phyloP scores from a whole-genome alignment of 1,140 invertebrate genomes.

The Neotoxoptera formosana region DNA sequence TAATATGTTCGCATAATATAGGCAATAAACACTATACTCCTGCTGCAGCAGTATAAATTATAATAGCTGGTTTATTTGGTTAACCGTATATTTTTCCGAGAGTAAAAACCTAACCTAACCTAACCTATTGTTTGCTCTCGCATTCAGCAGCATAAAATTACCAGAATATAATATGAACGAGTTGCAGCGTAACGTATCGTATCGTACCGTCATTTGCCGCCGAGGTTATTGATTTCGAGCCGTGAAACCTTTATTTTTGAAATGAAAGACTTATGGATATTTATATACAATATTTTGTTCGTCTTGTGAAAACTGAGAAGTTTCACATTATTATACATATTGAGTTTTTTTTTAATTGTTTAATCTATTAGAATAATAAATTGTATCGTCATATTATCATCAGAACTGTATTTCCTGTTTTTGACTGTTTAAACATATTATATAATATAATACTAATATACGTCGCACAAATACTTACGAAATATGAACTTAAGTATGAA shows the following conservation, averaged over 20 bases:
- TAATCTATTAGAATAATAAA: neutral
- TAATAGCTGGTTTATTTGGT: neutral
- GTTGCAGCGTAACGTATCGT: neutral
- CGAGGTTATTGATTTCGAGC: neutral
- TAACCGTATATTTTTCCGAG: neutral
- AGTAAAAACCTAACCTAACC: neutral
- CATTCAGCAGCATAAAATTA: neutral
- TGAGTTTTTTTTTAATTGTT: neutral
- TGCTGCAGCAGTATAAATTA: neutral
- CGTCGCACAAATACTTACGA: neutral
- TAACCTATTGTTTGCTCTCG: neutral
- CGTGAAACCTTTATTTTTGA: neutral
- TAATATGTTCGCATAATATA: neutral
- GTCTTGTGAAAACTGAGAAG: neutral
- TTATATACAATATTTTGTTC: neutral
- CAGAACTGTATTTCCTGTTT: neutral
- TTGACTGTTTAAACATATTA: neutral
- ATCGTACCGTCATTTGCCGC: neutral
- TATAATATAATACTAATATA: neutral
- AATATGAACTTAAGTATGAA: neutral
- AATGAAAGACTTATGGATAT: neutral
- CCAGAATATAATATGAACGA: neutral
- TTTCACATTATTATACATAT: neutral
- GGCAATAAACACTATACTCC: neutral
- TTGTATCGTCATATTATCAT: neutral